Evolutionary conservation across 2,888 invertebrate species (phyloP), one percentile per base, ranked within the genome.

Genomic region (Phlogophora meticulosa): DNA sequence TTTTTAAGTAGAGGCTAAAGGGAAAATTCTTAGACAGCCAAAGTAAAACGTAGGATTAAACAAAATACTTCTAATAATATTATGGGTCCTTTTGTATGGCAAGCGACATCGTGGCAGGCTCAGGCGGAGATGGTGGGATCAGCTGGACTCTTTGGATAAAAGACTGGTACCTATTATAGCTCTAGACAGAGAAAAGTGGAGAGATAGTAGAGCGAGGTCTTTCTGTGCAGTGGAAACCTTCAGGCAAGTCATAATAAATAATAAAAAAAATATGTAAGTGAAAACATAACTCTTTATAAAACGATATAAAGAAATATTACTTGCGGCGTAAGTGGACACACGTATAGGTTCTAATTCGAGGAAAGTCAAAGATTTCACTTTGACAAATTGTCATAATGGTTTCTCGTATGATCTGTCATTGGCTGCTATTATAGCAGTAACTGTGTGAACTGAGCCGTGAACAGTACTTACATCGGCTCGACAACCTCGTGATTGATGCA

Each of bases 401-500:
- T 78, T 73, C 85, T 83, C 72, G 67, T 74, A 78, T 83, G 83
- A 85, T 88, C 84, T 89, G 88, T 90, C 86, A 92, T 90, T 89
- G 75, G 81, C 75, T 81, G 81, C 80, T 85, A 85, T 90, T 89
- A 90, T 88, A 88, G 88, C 76, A 82, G 82, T 85, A 87, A 76
- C 83, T 78, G 86, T 91, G 91, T 92, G 93, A 91, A 91, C 87
- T 90, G 88, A 90, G 86, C 87, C 90, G 86, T 89, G 88, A 90
- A 92, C 90, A 86, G 86, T 87, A 87, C 86, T 87, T 85, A 88
- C 72, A 75, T 82, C 79, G 81, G 81, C 81, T 80, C 78, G 75
- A 84, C 82, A 84, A 88, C 82, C 88, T 81, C 78, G 82, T 93
- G 93, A 94, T 93, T 90, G 92, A 94, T 93, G 91, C 81, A 83